These are phyloP conservation scores for Tethya wilhelma DNA, from an alignment of 37 sponge, comb jelly and placozoan species.

Conservation along the genomic window DNA sequence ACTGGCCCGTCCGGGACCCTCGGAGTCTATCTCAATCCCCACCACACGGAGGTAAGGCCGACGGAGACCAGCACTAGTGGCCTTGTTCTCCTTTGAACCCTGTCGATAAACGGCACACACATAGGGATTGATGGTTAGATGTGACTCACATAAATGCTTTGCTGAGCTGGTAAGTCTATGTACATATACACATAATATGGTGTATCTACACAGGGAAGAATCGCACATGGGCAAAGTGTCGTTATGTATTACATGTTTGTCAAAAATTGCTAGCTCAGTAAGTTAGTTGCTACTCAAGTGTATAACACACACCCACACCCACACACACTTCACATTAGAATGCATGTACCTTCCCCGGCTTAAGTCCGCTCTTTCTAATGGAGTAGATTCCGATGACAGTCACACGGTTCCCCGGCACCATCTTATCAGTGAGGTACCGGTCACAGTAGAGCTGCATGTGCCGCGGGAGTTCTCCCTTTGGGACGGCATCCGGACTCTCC, in stretches of 20 bases:
- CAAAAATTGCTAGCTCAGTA: no score
- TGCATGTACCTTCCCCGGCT: constrained; percentile 52
- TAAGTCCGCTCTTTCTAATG: constrained; percentile 78
- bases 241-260: no score
- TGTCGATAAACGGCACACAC: no score
- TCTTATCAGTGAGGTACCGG: constrained; percentile 85
- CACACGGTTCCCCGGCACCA: constrained; percentile 97
- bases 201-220: neutral
- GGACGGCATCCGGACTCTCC: constrained; percentile 97
- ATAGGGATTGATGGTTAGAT: neutral
- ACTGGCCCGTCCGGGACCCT: constrained; percentile 85
- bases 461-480: constrained; percentile 97
- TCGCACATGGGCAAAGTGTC: no score
- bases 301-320: no score
- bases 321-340: neutral
- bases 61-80: constrained; percentile 88
- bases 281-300: no score
- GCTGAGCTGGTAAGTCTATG: no score
- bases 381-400: constrained; percentile 95
- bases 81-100: constrained; percentile 32
- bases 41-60: constrained; percentile 95
- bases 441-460: constrained; percentile 97
- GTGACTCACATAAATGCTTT: no score
- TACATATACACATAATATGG: no score
- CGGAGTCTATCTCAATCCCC: constrained; percentile 88